Evolutionary conservation across 1,140 invertebrate genomes (phyloP).

Genomic region (Anthonomus grandis): DNA sequence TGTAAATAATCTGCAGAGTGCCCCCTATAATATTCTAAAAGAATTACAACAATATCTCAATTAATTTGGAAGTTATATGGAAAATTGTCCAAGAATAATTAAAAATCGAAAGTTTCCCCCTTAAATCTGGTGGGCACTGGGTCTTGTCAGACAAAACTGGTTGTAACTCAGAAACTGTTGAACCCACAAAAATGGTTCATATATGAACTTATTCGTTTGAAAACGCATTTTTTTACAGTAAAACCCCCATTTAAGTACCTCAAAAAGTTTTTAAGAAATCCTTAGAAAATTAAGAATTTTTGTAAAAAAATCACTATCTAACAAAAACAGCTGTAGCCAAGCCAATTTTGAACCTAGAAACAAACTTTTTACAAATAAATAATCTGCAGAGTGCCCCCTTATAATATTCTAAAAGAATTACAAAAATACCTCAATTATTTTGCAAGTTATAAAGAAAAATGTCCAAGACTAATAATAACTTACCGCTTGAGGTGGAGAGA

Average conservation of each 20-base stretch:
- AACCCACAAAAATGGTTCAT: no score
- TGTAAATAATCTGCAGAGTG: neutral
- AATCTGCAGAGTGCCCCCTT: neutral
- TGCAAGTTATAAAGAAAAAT: neutral
- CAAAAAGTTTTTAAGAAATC: no score
- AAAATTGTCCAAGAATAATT: no score
- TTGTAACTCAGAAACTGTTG: no score
- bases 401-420: neutral
- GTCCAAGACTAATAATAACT: conserved; percentile 3
- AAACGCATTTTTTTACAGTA: no score
- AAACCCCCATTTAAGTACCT: no score
- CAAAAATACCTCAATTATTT: neutral
- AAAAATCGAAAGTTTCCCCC: no score
- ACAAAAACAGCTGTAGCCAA: neutral
- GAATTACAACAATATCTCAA: neutral
- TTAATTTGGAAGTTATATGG: no score
- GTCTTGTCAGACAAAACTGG: no score
- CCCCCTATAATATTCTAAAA: neutral
- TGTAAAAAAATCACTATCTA: neutral
- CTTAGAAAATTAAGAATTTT: no score
- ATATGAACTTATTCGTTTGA: no score
- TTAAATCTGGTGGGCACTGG: no score
- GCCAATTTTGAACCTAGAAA: neutral
- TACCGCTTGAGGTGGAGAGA: conserved; percentile 37
- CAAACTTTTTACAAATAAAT: neutral